phyloP scores from a whole-genome alignment of 2,888 invertebrate species.

The Morinoia aosen region DNA sequence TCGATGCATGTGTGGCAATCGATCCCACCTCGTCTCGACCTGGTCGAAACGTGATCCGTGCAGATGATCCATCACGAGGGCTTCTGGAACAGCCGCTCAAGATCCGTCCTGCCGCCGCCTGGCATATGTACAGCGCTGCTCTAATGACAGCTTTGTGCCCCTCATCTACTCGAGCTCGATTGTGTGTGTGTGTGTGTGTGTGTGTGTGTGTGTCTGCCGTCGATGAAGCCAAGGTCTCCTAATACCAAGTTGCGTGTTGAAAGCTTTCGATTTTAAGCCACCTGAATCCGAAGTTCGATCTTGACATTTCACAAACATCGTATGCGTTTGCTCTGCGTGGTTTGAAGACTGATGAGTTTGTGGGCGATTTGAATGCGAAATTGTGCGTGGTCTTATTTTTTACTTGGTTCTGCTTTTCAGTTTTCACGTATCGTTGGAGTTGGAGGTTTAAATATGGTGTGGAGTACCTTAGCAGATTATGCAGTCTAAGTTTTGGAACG shows the following conservation, averaged over 20 bases:
- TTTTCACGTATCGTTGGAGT: not conserved
- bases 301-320: not conserved
- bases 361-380: not conserved
- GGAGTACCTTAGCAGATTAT: not conserved
- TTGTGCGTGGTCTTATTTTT: not conserved
- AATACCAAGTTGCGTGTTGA: conserved; percentile 1
- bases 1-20: conserved; percentile 4
- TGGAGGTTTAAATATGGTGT: not conserved
- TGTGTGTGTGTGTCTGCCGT: not conserved
- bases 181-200: not conserved
- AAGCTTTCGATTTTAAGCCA: not conserved
- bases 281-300: not conserved
- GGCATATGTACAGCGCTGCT: conserved; percentile 20
- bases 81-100: not conserved
- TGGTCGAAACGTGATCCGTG: conserved; percentile 3
- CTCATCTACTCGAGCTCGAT: not conserved
- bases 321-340: not conserved
- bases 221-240: conserved; percentile 15
- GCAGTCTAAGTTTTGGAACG: not conserved
- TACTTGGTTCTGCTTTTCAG: not conserved
- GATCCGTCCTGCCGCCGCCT: not conserved
- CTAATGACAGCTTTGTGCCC: not conserved
- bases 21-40: not conserved
- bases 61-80: conserved; percentile 7
- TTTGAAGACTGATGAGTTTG: not conserved